phyloP scores from a whole-genome alignment of 2,888 invertebrate species.

The Acleris cristana region DNA sequence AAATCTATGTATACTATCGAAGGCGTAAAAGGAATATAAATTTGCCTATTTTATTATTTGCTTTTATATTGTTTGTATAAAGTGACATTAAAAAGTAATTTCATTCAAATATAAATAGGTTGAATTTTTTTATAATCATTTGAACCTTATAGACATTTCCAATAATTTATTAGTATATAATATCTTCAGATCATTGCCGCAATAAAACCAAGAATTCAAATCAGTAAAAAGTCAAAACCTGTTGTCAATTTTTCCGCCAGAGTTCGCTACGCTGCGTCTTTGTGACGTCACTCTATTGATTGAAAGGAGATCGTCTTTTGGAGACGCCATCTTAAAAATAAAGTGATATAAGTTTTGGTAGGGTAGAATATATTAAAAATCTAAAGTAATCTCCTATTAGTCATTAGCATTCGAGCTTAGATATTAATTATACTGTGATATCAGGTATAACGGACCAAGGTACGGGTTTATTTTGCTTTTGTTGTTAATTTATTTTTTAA shows the following conservation, averaged over 20 bases:
- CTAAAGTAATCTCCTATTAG: constrained; percentile 78
- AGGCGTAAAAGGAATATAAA: no score
- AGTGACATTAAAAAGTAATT: no score
- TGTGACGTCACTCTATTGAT: constrained; percentile 83
- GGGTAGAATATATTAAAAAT: constrained; percentile 81
- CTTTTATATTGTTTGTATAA: no score
- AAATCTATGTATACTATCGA: no score
- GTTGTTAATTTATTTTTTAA: constrained; percentile 59
- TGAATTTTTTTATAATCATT: no score
- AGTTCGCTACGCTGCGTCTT: constrained; percentile 71
- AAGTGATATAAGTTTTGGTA: constrained; percentile 86
- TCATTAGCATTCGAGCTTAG: constrained; percentile 71
- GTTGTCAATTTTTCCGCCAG: constrained; percentile 52
- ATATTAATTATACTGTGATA: constrained; percentile 75
- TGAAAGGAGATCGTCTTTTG: constrained; percentile 80
- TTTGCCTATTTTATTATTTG: no score
- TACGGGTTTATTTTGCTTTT: constrained; percentile 82
- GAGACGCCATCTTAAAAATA: constrained; percentile 83
- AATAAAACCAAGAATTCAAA: constrained; percentile 13
- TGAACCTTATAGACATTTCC: no score
- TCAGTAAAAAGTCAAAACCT: constrained; percentile 8
- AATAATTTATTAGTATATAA: no score
- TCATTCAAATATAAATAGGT: no score
- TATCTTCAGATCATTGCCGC: no score
- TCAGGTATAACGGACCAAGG: constrained; percentile 93